phyloP scores from a whole-genome alignment of 2,797 vertebrate species.

The Tadarida brasiliensis region DNA sequence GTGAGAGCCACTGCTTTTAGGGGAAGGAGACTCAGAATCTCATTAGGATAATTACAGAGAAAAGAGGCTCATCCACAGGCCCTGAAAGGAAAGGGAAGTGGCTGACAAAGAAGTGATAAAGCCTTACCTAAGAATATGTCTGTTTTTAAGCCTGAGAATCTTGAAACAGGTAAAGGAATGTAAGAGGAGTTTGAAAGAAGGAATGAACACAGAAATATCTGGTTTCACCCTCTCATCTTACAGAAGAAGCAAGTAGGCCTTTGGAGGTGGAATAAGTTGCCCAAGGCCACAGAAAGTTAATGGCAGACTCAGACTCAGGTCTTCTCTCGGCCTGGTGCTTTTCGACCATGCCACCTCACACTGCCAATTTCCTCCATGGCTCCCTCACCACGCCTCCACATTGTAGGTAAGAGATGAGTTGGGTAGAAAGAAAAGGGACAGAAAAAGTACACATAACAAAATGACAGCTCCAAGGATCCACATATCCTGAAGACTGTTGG shows the following conservation, averaged over 20 bases:
- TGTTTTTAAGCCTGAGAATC: conserved; percentile 36
- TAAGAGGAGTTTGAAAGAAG: not conserved
- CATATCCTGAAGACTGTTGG: not conserved
- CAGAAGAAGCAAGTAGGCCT: not conserved
- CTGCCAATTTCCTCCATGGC: not conserved
- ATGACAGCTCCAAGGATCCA: not conserved
- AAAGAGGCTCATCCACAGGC: not conserved
- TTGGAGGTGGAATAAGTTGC: not conserved
- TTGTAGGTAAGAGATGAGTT: not conserved
- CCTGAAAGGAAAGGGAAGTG: not conserved
- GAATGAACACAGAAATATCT: conserved; percentile 38
- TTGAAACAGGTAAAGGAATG: conserved; percentile 13
- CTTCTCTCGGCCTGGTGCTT: not conserved
- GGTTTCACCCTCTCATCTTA: not conserved
- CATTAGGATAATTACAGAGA: not conserved
- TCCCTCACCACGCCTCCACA: not conserved
- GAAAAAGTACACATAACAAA: conserved; percentile 37
- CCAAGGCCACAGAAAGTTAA: not conserved
- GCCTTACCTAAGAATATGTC: not conserved
- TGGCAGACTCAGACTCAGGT: not conserved
- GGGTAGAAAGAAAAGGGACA: not conserved
- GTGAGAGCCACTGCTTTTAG: not conserved
- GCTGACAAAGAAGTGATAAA: not conserved
- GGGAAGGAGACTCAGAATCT: not conserved
- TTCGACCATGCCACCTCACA: not conserved